Evolutionary conservation across 2,888 invertebrate species (phyloP).

Genomic region (Chirona hameri): DNA sequence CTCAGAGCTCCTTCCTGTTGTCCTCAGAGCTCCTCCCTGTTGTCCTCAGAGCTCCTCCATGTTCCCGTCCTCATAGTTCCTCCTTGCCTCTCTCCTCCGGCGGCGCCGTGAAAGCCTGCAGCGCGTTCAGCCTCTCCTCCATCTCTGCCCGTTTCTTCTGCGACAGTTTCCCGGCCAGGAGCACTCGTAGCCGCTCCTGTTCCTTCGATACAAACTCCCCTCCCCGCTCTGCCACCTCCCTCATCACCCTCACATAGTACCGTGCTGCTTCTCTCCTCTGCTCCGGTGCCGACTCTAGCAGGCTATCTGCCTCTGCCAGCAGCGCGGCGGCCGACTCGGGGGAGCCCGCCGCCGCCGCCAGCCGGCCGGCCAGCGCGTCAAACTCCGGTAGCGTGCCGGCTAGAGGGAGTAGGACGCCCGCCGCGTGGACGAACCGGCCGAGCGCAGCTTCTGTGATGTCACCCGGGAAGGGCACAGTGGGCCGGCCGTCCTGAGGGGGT

Average conservation of each 20-base stretch:
- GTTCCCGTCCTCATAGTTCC: neutral
- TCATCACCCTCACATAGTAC: neutral
- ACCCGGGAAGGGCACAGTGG: neutral
- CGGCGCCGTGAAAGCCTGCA: neutral
- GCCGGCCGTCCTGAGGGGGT: conserved; percentile 1
- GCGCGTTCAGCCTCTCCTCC: neutral
- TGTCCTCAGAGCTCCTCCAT: no score
- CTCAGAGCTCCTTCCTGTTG: no score
- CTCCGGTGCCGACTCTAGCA: neutral
- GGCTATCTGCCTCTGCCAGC: neutral
- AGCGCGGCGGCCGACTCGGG: neutral
- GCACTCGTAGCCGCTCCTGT: neutral
- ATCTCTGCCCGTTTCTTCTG: neutral
- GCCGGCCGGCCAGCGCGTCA: neutral
- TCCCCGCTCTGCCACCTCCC: neutral
- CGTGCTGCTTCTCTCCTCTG: neutral
- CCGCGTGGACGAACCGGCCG: neutral
- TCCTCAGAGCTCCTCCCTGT: no score
- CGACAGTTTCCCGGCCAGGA: neutral
- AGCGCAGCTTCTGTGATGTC: neutral
- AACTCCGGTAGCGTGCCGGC: neutral
- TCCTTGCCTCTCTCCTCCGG: neutral
- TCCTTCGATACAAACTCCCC: neutral
- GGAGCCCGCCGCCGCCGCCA: neutral
- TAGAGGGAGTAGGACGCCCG: neutral